phyloP scores from a whole-genome alignment of 2,888 invertebrate species.

The Pandemis corylana region DNA sequence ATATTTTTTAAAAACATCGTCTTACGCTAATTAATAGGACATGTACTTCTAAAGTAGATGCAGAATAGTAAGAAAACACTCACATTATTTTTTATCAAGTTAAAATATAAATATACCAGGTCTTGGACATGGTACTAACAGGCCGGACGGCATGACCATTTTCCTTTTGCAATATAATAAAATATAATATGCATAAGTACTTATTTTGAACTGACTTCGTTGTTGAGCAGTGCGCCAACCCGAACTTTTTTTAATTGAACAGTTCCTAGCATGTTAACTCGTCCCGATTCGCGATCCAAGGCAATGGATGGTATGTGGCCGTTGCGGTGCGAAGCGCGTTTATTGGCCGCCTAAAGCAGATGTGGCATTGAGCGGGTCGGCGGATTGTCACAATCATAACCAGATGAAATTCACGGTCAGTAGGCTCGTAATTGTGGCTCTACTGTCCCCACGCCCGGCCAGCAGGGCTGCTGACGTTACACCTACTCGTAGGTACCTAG shows the following conservation, averaged over 20 bases:
- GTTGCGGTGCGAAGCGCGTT: constrained; percentile 27
- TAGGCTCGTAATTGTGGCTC: constrained; percentile 38
- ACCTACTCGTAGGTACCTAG: background rate
- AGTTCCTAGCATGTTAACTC: constrained; percentile 5
- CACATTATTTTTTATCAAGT: too few species aligned
- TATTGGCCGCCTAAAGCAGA: constrained; percentile 41
- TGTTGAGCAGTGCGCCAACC: background rate
- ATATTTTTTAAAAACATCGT: too few species aligned
- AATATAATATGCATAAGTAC: too few species aligned
- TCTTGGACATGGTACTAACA: too few species aligned
- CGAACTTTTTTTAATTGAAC: constrained; percentile 1
- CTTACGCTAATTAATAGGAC: too few species aligned
- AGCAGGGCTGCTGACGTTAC: constrained; percentile 30
- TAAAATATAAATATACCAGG: too few species aligned
- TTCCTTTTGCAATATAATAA: too few species aligned
- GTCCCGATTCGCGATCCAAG: constrained; percentile 18
- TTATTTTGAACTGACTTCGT: too few species aligned
- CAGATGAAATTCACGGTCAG: constrained; percentile 43
- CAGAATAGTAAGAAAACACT: too few species aligned
- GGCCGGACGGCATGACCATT: too few species aligned
- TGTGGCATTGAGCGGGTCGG: constrained; percentile 31
- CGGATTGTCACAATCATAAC: constrained; percentile 42
- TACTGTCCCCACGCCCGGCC: constrained; percentile 7
- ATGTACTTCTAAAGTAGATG: too few species aligned
- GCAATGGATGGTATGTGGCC: constrained; percentile 10